Conservation (phyloP, 2,113 vertebrate genomes). For the Maccullochella peelii region DNA sequence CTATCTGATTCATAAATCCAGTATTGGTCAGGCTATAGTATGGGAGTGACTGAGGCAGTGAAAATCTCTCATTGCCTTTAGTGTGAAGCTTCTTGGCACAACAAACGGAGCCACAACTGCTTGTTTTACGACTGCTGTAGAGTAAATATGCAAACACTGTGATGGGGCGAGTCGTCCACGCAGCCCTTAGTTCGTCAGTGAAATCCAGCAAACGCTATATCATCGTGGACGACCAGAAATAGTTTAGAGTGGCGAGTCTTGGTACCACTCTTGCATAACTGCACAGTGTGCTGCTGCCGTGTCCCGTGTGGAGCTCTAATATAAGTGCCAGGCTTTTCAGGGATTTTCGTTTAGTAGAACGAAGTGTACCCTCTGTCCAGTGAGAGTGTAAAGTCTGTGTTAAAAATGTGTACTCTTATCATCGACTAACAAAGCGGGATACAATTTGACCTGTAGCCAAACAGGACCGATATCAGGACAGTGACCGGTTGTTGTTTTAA, state of each 20-base stretch:
- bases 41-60: neutral
- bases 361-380: conserved; percentile 26
- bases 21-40: neutral
- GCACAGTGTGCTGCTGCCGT: conserved; percentile 47
- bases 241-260: conserved; percentile 60
- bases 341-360: conserved; percentile 52
- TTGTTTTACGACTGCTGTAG: conserved; percentile 28
- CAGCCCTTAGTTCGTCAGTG: conserved; percentile 33
- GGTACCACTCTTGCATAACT: conserved; percentile 67
- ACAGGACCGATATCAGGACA: neutral
- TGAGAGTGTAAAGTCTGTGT: neutral
- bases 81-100: conserved; percentile 12
- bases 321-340: conserved; percentile 29
- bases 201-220: conserved; percentile 8
- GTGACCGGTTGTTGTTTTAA: neutral
- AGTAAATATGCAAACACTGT: conserved; percentile 28
- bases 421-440: neutral
- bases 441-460: neutral
- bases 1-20: neutral
- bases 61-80: neutral
- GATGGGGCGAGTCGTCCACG: conserved; percentile 16
- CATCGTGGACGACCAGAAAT: conserved; percentile 63
- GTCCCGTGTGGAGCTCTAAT: conserved; percentile 46
- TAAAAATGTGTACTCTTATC: neutral
- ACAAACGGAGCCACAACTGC: conserved; percentile 32